phyloP scores from a whole-genome alignment of 2,888 invertebrate genomes.

The Scaeva pyrastri region DNA sequence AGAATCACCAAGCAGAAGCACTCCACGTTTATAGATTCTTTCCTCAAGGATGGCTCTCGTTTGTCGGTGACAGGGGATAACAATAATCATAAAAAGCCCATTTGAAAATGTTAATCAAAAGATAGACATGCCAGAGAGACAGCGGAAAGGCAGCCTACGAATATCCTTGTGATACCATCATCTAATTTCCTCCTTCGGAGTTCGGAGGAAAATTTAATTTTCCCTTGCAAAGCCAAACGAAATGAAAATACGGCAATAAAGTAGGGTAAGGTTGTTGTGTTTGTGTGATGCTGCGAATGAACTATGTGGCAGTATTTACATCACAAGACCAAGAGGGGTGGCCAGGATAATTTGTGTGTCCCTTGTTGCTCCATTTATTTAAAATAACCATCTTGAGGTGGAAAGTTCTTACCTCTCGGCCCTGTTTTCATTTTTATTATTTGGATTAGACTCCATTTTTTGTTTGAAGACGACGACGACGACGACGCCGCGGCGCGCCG shows the following conservation, averaged over 20 bases:
- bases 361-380: slow-evolving; percentile 66
- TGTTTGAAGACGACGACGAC: slow-evolving; percentile 3
- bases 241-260: slow-evolving; percentile 72
- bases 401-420: slow-evolving; percentile 41
- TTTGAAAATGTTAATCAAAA: slow-evolving; percentile 76
- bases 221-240: slow-evolving; percentile 68
- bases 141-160: slow-evolving; percentile 59
- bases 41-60: slow-evolving; percentile 14
- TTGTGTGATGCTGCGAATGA: slow-evolving; percentile 29
- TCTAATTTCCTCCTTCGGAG: slow-evolving; percentile 76
- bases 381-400: slow-evolving; percentile 69
- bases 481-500: neutral
- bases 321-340: slow-evolving; percentile 30
- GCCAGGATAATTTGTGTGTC: slow-evolving; percentile 71
- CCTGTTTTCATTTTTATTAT: slow-evolving; percentile 25
- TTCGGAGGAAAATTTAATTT: slow-evolving; percentile 75
- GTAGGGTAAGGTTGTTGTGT: slow-evolving; percentile 52
- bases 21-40: slow-evolving; percentile 27
- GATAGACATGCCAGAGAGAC: slow-evolving; percentile 64
- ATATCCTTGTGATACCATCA: slow-evolving; percentile 73
- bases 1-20: slow-evolving; percentile 18
- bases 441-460: slow-evolving; percentile 52
- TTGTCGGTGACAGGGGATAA: slow-evolving; percentile 51
- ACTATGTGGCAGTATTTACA: slow-evolving; percentile 42
- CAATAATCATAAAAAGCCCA: slow-evolving; percentile 76